These are phyloP conservation scores for Oncorhynchus masou DNA, from an alignment of 2,113 vertebrate species.

Conservation along the genomic window DNA sequence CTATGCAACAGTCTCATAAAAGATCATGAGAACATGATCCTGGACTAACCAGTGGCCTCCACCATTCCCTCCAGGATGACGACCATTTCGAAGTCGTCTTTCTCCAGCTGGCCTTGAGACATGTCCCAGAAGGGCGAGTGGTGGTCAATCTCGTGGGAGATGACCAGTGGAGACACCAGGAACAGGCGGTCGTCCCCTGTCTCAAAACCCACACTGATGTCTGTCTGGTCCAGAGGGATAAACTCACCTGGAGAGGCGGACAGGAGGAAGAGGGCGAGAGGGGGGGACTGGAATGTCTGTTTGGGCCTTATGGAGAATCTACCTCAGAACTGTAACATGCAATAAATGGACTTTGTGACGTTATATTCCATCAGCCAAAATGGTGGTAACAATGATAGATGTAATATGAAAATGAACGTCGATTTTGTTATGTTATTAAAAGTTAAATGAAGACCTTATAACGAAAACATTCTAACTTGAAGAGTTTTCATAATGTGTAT, in stretches of 20 bases:
- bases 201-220: conserved; percentile 80
- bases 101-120: conserved; percentile 77
- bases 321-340: no score
- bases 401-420: no score
- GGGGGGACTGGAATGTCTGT: neutral
- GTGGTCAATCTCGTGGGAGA: conserved; percentile 76
- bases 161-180: conserved; percentile 78
- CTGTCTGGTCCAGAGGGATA: conserved; percentile 79
- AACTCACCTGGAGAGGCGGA: conserved; percentile 69
- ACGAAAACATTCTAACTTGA: no score
- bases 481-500: no score
- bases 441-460: no score
- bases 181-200: conserved; percentile 79
- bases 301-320: no score
- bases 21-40: no score
- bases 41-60: conserved; percentile 74
- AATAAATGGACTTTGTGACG: no score
- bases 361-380: no score
- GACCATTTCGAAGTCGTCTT: conserved; percentile 81
- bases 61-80: conserved; percentile 82
- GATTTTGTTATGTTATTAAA: no score
- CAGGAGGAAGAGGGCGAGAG: neutral
- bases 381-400: no score
- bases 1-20: no score
- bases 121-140: conserved; percentile 78